These are phyloP conservation scores for Florisuga fusca DNA, from an alignment of 2,797 vertebrate genomes.

Conservation along the genomic window DNA sequence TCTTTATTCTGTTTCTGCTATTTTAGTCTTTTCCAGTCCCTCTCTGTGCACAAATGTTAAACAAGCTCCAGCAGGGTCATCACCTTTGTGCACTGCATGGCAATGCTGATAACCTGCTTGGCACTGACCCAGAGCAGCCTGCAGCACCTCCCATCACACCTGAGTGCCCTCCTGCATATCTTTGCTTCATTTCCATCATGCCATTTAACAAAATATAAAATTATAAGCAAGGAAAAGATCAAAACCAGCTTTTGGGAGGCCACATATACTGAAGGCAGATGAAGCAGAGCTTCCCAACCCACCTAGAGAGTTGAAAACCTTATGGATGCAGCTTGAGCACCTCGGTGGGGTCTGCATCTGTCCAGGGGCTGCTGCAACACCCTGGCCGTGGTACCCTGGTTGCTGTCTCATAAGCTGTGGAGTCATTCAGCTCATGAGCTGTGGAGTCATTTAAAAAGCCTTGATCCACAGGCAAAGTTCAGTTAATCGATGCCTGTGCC, in stretches of 20 bases:
- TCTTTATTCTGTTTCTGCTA: background rate
- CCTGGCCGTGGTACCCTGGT: accelerated
- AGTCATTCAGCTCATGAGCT: no score
- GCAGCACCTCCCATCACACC: background rate
- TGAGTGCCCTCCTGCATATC: background rate
- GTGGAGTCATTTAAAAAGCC: background rate
- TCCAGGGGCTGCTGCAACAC: background rate
- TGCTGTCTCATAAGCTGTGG: background rate
- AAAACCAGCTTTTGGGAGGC: accelerated
- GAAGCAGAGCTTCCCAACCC: background rate
- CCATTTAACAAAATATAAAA: background rate
- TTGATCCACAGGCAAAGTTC: background rate
- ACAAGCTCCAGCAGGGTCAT: background rate
- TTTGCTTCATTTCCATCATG: background rate
- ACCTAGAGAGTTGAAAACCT: background rate
- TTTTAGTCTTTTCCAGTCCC: background rate
- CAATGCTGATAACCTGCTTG: background rate
- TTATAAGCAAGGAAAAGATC: accelerated
- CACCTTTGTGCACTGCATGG: background rate
- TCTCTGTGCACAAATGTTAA: background rate
- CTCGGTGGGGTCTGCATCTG: background rate
- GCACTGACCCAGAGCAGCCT: background rate
- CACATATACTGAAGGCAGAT: background rate
- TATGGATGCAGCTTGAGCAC: background rate
- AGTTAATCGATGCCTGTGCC: no score